Evolutionary conservation across 1,140 invertebrate species (phyloP).

Genomic region (Notospermus geniculatus): DNA sequence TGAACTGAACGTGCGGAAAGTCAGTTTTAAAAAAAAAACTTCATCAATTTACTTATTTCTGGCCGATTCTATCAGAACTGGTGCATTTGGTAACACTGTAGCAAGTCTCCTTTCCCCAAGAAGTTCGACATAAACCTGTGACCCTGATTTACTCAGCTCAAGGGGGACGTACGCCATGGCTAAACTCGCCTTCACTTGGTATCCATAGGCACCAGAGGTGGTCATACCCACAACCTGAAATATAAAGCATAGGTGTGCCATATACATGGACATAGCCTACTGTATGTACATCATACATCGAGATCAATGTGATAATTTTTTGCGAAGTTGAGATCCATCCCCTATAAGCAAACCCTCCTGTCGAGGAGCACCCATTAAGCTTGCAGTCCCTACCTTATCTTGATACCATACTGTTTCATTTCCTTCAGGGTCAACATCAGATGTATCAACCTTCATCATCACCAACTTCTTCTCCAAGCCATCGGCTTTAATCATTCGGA

Average conservation of each 20-base stretch:
- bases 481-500: constrained; percentile 34
- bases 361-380: too few species aligned
- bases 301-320: too few species aligned
- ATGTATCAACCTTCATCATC: constrained; percentile 37
- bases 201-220: constrained; percentile 49
- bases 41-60: constrained; percentile 7
- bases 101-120: constrained; percentile 35
- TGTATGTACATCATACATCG: too few species aligned
- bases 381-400: constrained; percentile 22
- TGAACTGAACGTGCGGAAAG: too few species aligned
- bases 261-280: too few species aligned
- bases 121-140: constrained; percentile 43
- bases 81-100: constrained; percentile 25
- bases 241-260: constrained; percentile 4
- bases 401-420: constrained; percentile 32
- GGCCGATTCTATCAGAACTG: constrained; percentile 17
- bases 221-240: constrained; percentile 49
- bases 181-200: constrained; percentile 33
- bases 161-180: constrained; percentile 51
- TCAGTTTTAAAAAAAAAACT: too few species aligned
- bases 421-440: constrained; percentile 46
- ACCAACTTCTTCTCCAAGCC: constrained; percentile 34
- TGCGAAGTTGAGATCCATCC: too few species aligned
- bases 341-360: too few species aligned
- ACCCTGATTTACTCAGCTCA: constrained; percentile 31